Conservation (phyloP, 2,797 vertebrate species). For the Picus viridis region DNA sequence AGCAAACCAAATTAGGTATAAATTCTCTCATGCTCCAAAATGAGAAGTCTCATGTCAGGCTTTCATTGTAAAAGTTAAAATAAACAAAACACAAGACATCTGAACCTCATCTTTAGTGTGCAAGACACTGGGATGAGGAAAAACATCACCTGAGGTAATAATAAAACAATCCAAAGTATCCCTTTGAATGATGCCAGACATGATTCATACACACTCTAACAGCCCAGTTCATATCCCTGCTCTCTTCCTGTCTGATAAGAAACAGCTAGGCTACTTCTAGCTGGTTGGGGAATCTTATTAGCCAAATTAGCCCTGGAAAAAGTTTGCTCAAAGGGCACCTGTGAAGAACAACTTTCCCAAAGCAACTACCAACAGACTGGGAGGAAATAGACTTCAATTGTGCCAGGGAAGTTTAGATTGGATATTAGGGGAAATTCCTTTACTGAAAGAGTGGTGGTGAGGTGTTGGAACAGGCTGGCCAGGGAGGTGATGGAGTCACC, state of each 20-base stretch:
- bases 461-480: too few species aligned
- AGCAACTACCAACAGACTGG: too few species aligned
- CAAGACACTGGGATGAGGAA: not conserved
- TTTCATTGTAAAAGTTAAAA: not conserved
- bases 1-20: conserved; percentile 4
- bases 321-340: not conserved
- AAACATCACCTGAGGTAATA: not conserved
- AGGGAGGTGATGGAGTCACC: too few species aligned
- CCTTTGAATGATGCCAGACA: not conserved
- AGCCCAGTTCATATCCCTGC: not conserved
- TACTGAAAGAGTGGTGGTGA: too few species aligned
- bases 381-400: too few species aligned
- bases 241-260: not conserved
- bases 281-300: not conserved
- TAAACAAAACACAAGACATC: too few species aligned
- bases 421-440: too few species aligned
- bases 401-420: too few species aligned
- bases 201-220: not conserved
- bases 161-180: accelerated
- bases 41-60: not conserved
- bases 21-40: not conserved
- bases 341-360: not conserved
- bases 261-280: not conserved
- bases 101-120: not conserved
- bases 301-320: not conserved